phyloP scores from a whole-genome alignment of 2,888 invertebrate species.

The Iphiclides podalirius region DNA sequence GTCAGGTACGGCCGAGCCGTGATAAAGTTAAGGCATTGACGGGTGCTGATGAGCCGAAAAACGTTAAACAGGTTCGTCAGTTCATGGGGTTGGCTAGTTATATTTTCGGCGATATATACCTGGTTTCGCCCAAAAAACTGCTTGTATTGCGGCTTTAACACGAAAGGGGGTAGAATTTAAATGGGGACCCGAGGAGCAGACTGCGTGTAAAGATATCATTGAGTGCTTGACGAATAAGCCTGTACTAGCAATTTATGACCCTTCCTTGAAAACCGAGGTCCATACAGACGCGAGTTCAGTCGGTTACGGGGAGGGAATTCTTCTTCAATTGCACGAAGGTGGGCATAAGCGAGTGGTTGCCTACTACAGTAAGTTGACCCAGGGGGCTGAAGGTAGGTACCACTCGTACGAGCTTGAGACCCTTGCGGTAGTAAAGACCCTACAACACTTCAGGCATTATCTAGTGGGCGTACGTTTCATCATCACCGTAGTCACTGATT shows the following conservation, averaged over 20 bases:
- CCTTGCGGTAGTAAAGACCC: conserved; percentile 30
- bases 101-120: conserved; percentile 8
- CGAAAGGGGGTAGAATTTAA: conserved; percentile 22
- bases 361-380: conserved; percentile 14
- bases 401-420: conserved; percentile 32
- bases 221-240: neutral
- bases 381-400: conserved; percentile 29
- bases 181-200: conserved; percentile 9
- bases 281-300: neutral
- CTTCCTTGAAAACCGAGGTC: neutral
- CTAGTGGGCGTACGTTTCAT: conserved; percentile 18
- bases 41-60: neutral
- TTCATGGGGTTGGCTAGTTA: conserved; percentile 13
- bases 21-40: neutral
- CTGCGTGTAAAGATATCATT: neutral
- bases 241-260: neutral
- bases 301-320: conserved; percentile 33
- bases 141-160: conserved; percentile 19
- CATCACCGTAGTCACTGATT: conserved; percentile 24
- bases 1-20: conserved; percentile 12
- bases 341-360: conserved; percentile 16
- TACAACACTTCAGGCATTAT: conserved; percentile 27
- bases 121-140: conserved; percentile 16
- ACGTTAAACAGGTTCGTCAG: neutral
- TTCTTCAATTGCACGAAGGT: conserved; percentile 28